These are phyloP conservation scores for Micropoecilia bifurca DNA, from an alignment of 2,797 vertebrate species.

Conservation along the genomic window DNA sequence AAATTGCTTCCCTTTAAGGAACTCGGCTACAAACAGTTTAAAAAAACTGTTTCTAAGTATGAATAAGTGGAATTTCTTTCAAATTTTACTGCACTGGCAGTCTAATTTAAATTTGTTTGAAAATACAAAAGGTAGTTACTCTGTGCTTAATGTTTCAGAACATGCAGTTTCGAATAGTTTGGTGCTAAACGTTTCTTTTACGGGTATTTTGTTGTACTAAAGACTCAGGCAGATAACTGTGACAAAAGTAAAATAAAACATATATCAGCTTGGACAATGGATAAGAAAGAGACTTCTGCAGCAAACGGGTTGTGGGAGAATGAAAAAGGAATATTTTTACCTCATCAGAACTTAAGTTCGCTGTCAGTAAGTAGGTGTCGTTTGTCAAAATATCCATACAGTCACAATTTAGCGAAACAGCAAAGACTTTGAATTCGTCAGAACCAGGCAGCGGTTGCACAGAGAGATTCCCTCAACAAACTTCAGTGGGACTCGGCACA, in stretches of 20 bases:
- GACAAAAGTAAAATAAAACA: background rate
- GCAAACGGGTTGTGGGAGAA: background rate
- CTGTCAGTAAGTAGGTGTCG: background rate
- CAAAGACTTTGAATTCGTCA: background rate
- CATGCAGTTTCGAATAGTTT: background rate
- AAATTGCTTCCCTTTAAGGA: background rate
- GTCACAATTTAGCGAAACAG: background rate
- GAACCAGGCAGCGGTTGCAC: background rate
- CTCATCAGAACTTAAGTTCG: background rate
- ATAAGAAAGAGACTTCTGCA: background rate
- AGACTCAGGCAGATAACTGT: background rate
- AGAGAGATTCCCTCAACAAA: background rate
- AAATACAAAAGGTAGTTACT: background rate
- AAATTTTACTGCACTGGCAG: background rate
- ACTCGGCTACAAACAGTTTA: background rate
- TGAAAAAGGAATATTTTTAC: background rate
- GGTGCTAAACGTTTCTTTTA: background rate
- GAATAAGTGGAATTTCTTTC: background rate
- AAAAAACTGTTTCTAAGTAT: background rate
- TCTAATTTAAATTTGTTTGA: background rate
- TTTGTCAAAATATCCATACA: background rate
- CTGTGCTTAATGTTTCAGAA: background rate
- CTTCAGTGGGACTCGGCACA: background rate
- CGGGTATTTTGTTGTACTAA: background rate
- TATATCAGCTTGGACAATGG: background rate